Base-by-base conservation (phyloP, 2,113 vertebrate species). In the Trematomus loennbergii region DNA sequence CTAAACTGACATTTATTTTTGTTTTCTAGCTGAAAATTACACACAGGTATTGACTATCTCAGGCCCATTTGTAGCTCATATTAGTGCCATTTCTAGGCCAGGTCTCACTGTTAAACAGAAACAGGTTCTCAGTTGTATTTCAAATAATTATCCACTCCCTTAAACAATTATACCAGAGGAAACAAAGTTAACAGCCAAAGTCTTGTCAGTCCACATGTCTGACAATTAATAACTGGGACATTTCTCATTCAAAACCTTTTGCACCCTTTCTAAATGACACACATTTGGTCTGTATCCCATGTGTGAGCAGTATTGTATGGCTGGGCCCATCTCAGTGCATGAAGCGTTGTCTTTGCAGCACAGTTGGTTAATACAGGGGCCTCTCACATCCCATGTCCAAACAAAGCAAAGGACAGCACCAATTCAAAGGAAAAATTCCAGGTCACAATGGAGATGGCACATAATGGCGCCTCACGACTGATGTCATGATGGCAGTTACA, bases 391-490 rank as follows among this genome's bases (percentile, higher is more conserved):
- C 78, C 50, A 78, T 8, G 68, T 63, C 43, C 62, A 75, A 91
- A 93, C 89, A 92, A 93, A 91, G 81, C 82, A 89, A 87, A 87
- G 81, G 53, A 90, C 72, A 7, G 72, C 80, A 76, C 74, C 83
- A 73, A 79, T 84, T 78, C 78, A 90, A 73, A 77, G 79, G 71
- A 89, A 85, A 87, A 88, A 92, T 86, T 85, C 88, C 90, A 87
- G 88, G 87, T 94, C 91, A 94, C 92, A 92, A 94, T 92, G 84
- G 88, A 90, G 83, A 77, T 65, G 70, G 70, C 52, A 12, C 64
- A 76, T 78, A 86, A 84, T 89, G 86, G 89, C 46, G 72, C 83
- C 88, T 89, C 88, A 87, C 75, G 46, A 81, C 69, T 64, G 62
- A 72, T 43, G 67, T 70, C 52, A 81, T 69, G 72, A 60, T 46